phyloP scores from a whole-genome alignment of 2,888 invertebrate species.

The Drosophila pseudotakahashii region DNA sequence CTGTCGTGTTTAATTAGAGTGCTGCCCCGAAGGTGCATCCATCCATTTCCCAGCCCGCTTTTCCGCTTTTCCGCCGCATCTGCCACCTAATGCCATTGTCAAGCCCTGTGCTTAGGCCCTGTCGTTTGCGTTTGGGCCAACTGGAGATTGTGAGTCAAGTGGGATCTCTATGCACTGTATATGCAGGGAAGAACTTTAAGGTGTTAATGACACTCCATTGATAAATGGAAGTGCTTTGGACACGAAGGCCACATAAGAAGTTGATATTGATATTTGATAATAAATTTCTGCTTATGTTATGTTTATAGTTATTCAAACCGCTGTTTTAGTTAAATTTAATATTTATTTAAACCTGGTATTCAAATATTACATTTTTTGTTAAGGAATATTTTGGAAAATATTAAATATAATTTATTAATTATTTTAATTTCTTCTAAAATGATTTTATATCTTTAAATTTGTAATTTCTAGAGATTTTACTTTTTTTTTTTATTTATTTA shows the following conservation, averaged over 20 bases:
- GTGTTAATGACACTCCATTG: slow-evolving; percentile 30
- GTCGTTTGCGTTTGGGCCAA: slow-evolving; percentile 14
- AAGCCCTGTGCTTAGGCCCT: slow-evolving; percentile 20
- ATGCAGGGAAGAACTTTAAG: slow-evolving; percentile 8
- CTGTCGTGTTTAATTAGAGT: slow-evolving; percentile 78
- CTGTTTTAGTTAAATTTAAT: too few species aligned
- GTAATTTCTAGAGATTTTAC: too few species aligned
- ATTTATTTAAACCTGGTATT: too few species aligned
- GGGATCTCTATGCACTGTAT: slow-evolving; percentile 3
- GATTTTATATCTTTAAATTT: too few species aligned
- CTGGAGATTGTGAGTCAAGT: slow-evolving; percentile 20
- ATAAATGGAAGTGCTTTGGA: slow-evolving; percentile 16
- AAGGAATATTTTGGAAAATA: too few species aligned
- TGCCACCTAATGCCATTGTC: slow-evolving; percentile 32
- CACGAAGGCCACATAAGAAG: slow-evolving; percentile 1
- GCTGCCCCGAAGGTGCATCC: slow-evolving; percentile 63
- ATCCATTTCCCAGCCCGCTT: slow-evolving; percentile 27
- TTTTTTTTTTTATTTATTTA: too few species aligned
- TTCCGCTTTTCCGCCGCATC: slow-evolving; percentile 11
- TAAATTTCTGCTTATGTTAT: not conserved
- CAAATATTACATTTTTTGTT: too few species aligned
- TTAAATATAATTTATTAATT: too few species aligned
- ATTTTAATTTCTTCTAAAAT: too few species aligned
- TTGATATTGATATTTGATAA: not conserved
- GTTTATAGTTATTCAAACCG: too few species aligned